Evolutionary conservation across 35 echinoderm and acorn worm genomes (phyloP).

Genomic region (Patiria miniata): DNA sequence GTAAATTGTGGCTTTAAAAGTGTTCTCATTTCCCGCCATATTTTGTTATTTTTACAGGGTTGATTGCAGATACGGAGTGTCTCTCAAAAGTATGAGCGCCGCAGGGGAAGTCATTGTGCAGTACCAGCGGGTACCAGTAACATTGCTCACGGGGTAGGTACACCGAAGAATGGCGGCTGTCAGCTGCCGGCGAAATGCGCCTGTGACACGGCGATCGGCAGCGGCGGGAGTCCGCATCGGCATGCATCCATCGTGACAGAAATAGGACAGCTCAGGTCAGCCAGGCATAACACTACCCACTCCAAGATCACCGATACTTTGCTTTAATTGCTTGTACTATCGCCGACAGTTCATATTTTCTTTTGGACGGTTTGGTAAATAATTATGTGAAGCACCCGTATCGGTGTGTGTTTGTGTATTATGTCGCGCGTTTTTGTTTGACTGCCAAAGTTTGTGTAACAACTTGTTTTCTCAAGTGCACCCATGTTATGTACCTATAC

Average conservation of each 20-base stretch:
- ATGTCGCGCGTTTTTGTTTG: slow-evolving; percentile 18
- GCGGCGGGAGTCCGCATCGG: too few relatives aligned
- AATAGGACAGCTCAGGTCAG: neutral
- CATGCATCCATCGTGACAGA: too few relatives aligned
- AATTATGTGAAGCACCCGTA: neutral
- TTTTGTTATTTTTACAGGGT: slow-evolving; percentile 12
- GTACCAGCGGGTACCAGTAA: neutral
- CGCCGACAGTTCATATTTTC: neutral
- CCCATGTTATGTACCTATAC: neutral
- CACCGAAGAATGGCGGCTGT: neutral
- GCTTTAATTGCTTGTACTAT: slow-evolving; percentile 7
- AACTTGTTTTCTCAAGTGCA: slow-evolving; percentile 26
- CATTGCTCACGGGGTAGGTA: neutral
- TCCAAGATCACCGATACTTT: neutral
- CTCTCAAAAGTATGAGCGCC: too few relatives aligned
- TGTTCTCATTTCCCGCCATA: neutral
- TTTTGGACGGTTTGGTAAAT: slow-evolving; percentile 10
- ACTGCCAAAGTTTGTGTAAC: slow-evolving; percentile 22
- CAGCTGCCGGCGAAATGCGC: neutral
- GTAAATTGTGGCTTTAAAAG: neutral
- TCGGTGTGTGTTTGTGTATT: neutral
- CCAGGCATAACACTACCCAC: neutral
- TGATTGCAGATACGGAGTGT: neutral
- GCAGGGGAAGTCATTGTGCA: neutral
- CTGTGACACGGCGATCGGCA: neutral